Percentiles rank a stretch among this genome's conserved stretches.
Conservation (phyloP, 2,797 vertebrate genomes). For the Enoplosus armatus region DNA sequence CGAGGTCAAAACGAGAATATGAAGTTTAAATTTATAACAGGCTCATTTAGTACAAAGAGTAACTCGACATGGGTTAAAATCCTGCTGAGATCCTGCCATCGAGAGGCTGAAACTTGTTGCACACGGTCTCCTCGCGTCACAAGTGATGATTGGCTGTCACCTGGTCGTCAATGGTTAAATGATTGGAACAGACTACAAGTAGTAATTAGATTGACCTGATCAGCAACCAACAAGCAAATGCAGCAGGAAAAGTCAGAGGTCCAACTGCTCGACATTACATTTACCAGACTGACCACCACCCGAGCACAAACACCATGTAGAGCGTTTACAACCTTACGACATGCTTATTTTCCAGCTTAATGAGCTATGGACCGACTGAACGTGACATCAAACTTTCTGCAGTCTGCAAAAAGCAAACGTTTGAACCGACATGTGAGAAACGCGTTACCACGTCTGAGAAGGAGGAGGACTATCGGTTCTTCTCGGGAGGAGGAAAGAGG, state of each 20-base stretch:
- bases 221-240: background rate
- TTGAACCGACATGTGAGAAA: constrained; percentile 1
- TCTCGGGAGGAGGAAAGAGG: background rate
- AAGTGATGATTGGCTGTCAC: background rate
- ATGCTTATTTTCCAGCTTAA: constrained; percentile 28
- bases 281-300: constrained; percentile 5
- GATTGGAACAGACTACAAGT: constrained; percentile 15
- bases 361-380: background rate
- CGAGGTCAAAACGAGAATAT: background rate
- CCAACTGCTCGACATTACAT: constrained; percentile 19
- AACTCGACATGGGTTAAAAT: background rate
- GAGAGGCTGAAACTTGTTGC: constrained; percentile 34
- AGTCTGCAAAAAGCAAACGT: constrained; percentile 6
- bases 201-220: background rate
- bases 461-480: background rate
- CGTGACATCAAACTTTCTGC: background rate
- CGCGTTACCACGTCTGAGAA: background rate
- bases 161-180: background rate
- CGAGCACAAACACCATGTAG: constrained; percentile 6
- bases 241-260: constrained; percentile 9
- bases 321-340: constrained; percentile 11
- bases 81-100: constrained; percentile 31
- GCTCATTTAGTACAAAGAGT: constrained; percentile 2
- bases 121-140: background rate
- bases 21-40: background rate